Base-by-base conservation (phyloP, 2,113 vertebrate species). In the Zonotrichia leucophrys region DNA sequence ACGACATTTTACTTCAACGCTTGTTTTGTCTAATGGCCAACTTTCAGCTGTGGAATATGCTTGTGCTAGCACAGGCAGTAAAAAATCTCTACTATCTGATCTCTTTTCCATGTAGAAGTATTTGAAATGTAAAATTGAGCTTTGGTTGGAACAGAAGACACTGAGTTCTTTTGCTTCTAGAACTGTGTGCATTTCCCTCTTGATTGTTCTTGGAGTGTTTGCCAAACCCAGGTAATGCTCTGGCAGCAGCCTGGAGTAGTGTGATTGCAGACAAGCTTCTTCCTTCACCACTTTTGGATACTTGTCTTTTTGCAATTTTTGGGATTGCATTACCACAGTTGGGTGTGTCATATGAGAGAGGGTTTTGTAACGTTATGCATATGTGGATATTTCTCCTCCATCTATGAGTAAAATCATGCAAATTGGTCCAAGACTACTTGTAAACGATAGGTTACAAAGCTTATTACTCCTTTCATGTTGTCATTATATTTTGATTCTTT, bases 21-120 rank as follows among this genome's bases (percentile, higher is more conserved):
- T 95, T 92, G 64, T 83, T 94, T 96, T 97, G 92, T 94, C 87
- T 85, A 9, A 62, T 75, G 78, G 92, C 95, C 94, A 96, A 11
- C 62, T 92, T 91, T 94, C 41, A 58, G 52, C 60, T 46, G 77
- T 58, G 80, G 76, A 89, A 89, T 91, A 95, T 87, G 86, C 52
- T 58, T 91, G 3, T 77, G 79, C 82, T 89, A 87, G 91, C 91
- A 84, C 24, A 84, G 81, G 66, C 87, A 72, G 60, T 78, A 94
- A 89, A 50, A 91, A 20, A 60, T 68, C 67, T 63, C 59, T 73
- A 25, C 44, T 78, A n/a, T 91, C 83, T 89, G 83, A 76, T 92
- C 68, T 73, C 39, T 94, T 91, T 92, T 94, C 81, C 81, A 33
- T 69, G 41, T 72, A 37, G 55, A 64, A 79, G 31, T 86, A 44